These are phyloP conservation scores for Pogonus chalceus DNA, from an alignment of 1,140 invertebrate genomes.

Conservation along the genomic window DNA sequence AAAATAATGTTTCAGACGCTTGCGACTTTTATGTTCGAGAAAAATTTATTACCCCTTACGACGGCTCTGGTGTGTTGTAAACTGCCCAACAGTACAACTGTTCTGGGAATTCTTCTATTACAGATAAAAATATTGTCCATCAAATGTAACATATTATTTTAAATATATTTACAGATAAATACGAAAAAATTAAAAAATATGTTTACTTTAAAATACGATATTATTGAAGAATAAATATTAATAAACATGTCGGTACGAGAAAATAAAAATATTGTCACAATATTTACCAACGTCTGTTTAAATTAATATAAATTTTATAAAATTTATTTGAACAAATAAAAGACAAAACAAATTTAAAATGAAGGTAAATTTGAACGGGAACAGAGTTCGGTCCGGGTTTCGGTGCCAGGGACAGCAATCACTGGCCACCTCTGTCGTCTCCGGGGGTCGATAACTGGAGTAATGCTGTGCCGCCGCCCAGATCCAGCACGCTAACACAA, in stretches of 20 bases:
- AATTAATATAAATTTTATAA: not conserved
- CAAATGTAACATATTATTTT: no score
- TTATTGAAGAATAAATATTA: no score
- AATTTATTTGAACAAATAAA: not conserved
- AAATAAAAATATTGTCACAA: no score
- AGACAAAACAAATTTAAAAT: not conserved
- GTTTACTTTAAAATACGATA: no score
- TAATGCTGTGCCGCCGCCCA: conserved; percentile 1
- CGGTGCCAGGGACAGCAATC: conserved; percentile 4
- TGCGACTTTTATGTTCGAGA: not conserved
- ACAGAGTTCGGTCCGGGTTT: not conserved
- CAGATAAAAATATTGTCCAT: no score
- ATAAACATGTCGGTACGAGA: no score
- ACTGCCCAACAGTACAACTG: not conserved
- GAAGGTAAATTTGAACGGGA: not conserved
- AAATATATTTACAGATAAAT: no score
- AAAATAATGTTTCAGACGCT: not conserved
- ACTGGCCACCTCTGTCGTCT: not conserved
- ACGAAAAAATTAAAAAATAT: no score
- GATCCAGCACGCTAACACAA: not conserved
- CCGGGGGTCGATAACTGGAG: conserved; percentile 1
- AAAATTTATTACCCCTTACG: not conserved
- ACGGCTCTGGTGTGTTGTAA: not conserved
- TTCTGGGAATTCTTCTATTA: not conserved
- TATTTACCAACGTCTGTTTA: no score